phyloP scores from a whole-genome alignment of 2,888 invertebrate genomes.

The Eustalomyia histrio region DNA sequence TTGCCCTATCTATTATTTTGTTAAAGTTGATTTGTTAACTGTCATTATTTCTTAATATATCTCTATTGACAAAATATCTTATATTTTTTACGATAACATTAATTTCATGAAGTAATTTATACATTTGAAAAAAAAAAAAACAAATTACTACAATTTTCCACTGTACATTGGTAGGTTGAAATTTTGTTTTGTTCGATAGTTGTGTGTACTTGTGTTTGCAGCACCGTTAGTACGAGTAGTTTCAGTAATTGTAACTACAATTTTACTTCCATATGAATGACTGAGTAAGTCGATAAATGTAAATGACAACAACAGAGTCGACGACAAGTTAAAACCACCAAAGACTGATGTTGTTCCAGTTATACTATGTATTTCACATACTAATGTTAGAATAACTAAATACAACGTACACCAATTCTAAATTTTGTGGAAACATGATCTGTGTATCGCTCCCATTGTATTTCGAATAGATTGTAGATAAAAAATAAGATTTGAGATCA shows the following conservation, averaged over 20 bases:
- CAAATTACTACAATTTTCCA: too few species aligned
- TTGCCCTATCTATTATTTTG: too few species aligned
- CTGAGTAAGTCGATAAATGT: slow-evolving; percentile 58
- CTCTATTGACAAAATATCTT: too few species aligned
- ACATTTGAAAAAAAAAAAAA: too few species aligned
- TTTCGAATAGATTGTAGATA: too few species aligned
- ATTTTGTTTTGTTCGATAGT: slow-evolving; percentile 35
- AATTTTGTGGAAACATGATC: too few species aligned
- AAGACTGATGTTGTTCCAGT: slow-evolving; percentile 41
- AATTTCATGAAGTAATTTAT: too few species aligned
- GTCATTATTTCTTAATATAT: too few species aligned
- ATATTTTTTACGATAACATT: too few species aligned
- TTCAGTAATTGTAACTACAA: slow-evolving; percentile 13
- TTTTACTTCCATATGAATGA: slow-evolving; percentile 39
- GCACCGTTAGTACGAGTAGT: background rate
- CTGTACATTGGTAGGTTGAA: slow-evolving; percentile 11
- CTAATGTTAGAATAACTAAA: background rate
- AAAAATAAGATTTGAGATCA: too few species aligned
- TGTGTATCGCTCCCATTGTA: too few species aligned
- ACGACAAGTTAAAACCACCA: slow-evolving; percentile 57
- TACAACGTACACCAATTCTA: background rate
- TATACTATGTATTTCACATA: slow-evolving; percentile 13
- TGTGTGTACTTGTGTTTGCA: slow-evolving; percentile 29
- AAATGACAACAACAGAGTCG: slow-evolving; percentile 58
- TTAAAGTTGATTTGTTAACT: too few species aligned